Base-by-base conservation (phyloP, 2,888 invertebrate genomes). In the Folsomia manolachei region DNA sequence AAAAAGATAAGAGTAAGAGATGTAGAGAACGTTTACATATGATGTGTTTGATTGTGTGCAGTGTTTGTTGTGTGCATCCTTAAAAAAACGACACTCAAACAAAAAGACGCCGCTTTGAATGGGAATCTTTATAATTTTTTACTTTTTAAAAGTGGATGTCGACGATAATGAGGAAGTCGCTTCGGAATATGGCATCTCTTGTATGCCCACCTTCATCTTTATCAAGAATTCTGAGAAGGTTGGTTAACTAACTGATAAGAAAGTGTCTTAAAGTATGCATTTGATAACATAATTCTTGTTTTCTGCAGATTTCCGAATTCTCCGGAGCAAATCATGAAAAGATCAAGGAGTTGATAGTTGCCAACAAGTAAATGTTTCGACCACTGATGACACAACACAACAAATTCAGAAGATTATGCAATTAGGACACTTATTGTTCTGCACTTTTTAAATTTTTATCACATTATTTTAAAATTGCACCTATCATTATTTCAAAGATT, bases 141-240 rank as follows among this genome's bases (percentile, higher is more conserved):
- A n/a, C n/a, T n/a, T n/a, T n/a, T 85, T 97, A 19, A 97, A 97
- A 85, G 93, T 99, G 9, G 96, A 97, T 84, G 97, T 98, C 23
- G 97, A 98, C 82, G 90, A 91, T 84, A 96, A 94, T 82, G 90
- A 90, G 81, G 95, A 94, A 80, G 92, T 93, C 11, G 95, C 97
- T 24, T 66, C 71, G 53, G 87, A 88, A 11, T 93, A 97, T 83
- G 93, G 93, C 70, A 93, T 99, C 63, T 91, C 91, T 72, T 95
- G 96, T 0, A 97, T 99, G 97, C 99, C 99, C 26, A 99, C 99
- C 0, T 99, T 99, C 83, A 90, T 97, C 80, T 95, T 98, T 83
- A 97, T 93, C 84, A 90, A 92, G 81, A 97, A 93, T 27, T 27
- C 65, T 0, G 75, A 74, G 52, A 76, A 77, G 74, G 76, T 80